Evolutionary conservation across 2,888 invertebrate species (phyloP), one percentile per base, ranked within the genome.

Genomic region (Lottia scabra): DNA sequence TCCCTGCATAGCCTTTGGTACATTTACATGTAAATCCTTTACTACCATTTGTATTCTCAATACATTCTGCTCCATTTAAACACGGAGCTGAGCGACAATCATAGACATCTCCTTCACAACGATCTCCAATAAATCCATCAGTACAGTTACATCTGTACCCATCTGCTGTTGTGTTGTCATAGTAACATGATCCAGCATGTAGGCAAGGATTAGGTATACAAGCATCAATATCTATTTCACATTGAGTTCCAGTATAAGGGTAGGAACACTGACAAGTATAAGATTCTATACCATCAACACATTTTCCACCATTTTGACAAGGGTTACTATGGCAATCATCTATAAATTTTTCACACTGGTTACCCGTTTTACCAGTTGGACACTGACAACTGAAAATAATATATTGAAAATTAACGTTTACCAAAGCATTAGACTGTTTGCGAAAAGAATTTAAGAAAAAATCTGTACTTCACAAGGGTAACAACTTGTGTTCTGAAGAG

Each of bases 261-360:
- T 93, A 91, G 86, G 94, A 94, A 87, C 97, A 97, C 62, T 92
- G 89, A 86, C 97, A 97, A 81, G 93, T 92, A 89, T 93, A 96
- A 65, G 76, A 72, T 64, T 79, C 79, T 16, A 67, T 78, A 46
- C 75, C 75, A 64, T 79, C 78, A 6, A 74, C 23, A 72, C 86
- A 86, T 0, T 76, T 78, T 8, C 75, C 96, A 0, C 96, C 96
- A 83, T 98, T 97, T 83, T 96, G 96, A 86, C 97, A 97, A 0
- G 97, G 97, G 89, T 96, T 96, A 0, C 96, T 96, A 71, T 94
- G 94, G 88, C 97, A 97, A 87, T 97, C 96, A 89, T 97, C 96
- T 66, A 96, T 94, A 84, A 96, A 94, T 2, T 93, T 92, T 85
- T 96, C 95, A 87, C 97, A 97, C 15, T 70, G 65, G 19, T 45